These are phyloP conservation scores for Cassiopea andromeda DNA, from an alignment of 30 jellyfish, hydroid and myxozoan species.

Conservation along the genomic window DNA sequence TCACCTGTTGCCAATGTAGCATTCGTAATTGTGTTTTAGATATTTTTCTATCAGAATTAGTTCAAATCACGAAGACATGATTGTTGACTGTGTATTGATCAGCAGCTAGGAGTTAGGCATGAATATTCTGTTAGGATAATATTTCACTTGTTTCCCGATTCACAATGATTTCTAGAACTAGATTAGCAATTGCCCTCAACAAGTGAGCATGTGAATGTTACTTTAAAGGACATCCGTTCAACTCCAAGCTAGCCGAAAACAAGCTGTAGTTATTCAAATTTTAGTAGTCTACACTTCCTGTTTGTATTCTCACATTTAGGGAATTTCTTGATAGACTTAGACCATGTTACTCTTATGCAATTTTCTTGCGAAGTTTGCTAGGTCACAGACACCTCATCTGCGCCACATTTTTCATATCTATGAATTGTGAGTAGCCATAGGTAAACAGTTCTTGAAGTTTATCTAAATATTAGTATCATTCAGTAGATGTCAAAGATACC, in stretches of 20 bases:
- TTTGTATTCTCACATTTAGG: too few relatives aligned
- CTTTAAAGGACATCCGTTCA: too few relatives aligned
- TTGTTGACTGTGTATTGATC: not conserved
- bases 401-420: not conserved
- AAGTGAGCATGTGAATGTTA: too few relatives aligned
- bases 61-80: not conserved
- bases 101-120: not conserved
- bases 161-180: too few relatives aligned
- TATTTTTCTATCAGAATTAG: not conserved
- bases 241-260: too few relatives aligned
- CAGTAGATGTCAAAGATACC: not conserved
- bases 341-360: not conserved
- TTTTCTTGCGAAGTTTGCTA: not conserved
- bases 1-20: constrained; percentile 83
- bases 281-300: too few relatives aligned
- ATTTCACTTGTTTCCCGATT: too few relatives aligned
- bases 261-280: too few relatives aligned
- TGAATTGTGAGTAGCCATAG: not conserved
- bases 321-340: too few relatives aligned
- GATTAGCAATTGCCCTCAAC: too few relatives aligned
- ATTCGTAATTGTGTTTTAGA: not conserved
- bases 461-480: not conserved
- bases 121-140: too few relatives aligned
- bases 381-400: not conserved
- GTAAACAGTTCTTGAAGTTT: not conserved